Conservation (phyloP, 2,797 vertebrate genomes). For the Centropyge bicolor region DNA sequence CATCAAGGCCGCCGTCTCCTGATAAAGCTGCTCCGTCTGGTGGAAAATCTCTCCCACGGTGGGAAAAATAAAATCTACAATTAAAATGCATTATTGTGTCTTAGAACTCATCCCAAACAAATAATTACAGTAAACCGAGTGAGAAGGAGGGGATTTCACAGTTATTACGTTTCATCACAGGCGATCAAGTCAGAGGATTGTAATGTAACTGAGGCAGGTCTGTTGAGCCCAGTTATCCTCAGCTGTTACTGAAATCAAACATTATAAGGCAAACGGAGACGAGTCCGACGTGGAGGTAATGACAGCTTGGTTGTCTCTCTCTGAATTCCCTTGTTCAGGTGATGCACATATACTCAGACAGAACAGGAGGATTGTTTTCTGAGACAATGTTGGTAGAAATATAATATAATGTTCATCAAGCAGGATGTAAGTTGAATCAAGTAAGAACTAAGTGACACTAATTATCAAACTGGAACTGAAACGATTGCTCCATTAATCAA, state of each 20-base stretch:
- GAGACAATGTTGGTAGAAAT: too few species aligned
- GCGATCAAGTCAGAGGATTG: neutral
- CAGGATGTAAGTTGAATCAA: too few species aligned
- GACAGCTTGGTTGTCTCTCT: neutral
- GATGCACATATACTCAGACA: neutral
- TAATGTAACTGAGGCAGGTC: slow-evolving; percentile 2
- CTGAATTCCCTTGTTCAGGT: neutral
- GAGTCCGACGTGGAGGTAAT: neutral
- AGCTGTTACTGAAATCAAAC: neutral
- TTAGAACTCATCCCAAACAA: slow-evolving; percentile 6
- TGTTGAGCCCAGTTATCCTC: slow-evolving; percentile 3
- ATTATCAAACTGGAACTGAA: too few species aligned
- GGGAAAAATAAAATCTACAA: neutral
- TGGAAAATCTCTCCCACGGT: neutral
- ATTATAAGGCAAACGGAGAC: slow-evolving; percentile 14
- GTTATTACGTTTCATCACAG: neutral
- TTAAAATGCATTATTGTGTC: neutral
- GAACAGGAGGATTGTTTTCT: neutral
- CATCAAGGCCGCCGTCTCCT: neutral
- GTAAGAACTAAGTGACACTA: too few species aligned
- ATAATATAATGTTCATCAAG: too few species aligned
- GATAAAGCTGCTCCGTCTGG: neutral
- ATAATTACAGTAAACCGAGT: neutral
- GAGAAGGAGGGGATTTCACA: neutral
- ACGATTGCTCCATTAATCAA: too few species aligned